phyloP scores from a whole-genome alignment of 2,113 vertebrate species.

The Ginglymostoma cirratum region DNA sequence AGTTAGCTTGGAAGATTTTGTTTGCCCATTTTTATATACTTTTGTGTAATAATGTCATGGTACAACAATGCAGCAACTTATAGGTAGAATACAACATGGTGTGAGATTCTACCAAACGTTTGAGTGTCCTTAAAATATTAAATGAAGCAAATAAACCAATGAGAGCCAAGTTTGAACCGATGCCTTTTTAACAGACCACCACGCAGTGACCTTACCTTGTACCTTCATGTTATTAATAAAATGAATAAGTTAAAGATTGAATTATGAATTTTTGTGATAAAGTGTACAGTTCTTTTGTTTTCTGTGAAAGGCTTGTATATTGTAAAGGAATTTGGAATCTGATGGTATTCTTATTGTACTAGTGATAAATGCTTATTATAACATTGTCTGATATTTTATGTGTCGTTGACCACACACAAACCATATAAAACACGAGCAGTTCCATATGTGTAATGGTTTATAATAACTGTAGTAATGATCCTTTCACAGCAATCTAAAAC shows the following conservation, averaged over 20 bases:
- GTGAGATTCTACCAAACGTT: not conserved
- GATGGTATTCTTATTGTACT: not conserved
- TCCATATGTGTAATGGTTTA: not conserved
- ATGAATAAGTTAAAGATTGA: not conserved
- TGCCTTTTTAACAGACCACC: not conserved
- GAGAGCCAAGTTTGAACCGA: not conserved
- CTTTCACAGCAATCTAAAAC: not conserved
- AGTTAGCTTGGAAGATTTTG: conserved; percentile 24
- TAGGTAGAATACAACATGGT: not conserved
- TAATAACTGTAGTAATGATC: not conserved
- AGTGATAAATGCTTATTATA: not conserved
- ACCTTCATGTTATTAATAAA: conserved; percentile 11
- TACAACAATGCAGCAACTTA: not conserved
- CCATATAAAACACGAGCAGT: not conserved
- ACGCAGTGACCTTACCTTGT: not conserved
- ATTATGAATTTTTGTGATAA: not conserved
- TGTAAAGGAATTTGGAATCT: not conserved
- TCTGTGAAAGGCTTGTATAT: not conserved
- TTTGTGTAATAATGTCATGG: conserved; percentile 7
- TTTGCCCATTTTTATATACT: conserved; percentile 19
- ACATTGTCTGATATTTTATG: not conserved
- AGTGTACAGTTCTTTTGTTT: not conserved
- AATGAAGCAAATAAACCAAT: conserved; percentile 15
- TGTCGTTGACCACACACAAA: not conserved
- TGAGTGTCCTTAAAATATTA: not conserved